phyloP scores from a whole-genome alignment of 2,888 invertebrate genomes.

The Euspilapteryx auroguttella region DNA sequence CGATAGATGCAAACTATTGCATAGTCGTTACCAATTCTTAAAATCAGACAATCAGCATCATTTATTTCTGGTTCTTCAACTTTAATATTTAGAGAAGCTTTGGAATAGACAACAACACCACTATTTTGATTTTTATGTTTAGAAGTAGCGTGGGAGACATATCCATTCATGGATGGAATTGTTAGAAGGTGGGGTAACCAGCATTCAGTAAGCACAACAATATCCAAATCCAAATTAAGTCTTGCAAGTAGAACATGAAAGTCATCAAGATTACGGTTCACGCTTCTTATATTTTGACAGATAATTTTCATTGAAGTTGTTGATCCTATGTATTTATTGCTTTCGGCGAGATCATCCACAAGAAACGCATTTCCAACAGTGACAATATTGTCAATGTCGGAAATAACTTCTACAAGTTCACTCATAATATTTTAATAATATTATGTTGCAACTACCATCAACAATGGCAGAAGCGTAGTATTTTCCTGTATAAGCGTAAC shows the following conservation, averaged over 20 bases:
- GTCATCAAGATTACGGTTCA: not conserved
- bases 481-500: too few relatives aligned
- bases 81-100: not conserved
- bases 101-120: slow-evolving; percentile 1
- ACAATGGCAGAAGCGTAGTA: too few relatives aligned
- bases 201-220: slow-evolving; percentile 1
- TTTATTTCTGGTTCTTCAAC: not conserved
- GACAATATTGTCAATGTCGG: too few relatives aligned
- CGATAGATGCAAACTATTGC: not conserved
- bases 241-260: not conserved
- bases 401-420: too few relatives aligned
- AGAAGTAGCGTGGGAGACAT: not conserved
- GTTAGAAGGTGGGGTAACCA: not conserved
- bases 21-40: not conserved
- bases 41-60: not conserved
- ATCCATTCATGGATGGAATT: not conserved
- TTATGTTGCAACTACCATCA: too few relatives aligned
- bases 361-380: too few relatives aligned
- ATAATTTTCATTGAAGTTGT: too few relatives aligned
- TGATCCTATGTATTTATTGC: too few relatives aligned
- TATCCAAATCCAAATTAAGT: not conserved
- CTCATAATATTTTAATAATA: too few relatives aligned
- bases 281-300: not conserved
- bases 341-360: too few relatives aligned
- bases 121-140: slow-evolving; percentile 1